Percentiles rank a stretch among this genome's conserved stretches.
Evolutionary conservation across 2,888 invertebrate genomes (phyloP).

Genomic region (Gari tellinella): DNA sequence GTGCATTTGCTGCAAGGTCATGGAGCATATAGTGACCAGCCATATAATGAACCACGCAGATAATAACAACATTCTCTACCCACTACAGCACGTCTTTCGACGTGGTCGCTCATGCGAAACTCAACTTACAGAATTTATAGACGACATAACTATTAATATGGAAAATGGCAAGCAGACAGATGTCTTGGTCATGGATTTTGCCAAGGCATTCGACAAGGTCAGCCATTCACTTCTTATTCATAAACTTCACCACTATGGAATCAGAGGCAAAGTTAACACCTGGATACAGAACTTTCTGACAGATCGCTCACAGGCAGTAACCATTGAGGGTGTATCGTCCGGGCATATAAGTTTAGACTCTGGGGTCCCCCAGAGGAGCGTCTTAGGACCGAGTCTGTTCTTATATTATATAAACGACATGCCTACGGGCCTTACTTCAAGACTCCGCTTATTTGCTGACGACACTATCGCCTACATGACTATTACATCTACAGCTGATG

Average conservation of each 20-base stretch:
- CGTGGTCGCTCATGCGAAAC: conserved; percentile 25
- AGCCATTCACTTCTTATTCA: neutral
- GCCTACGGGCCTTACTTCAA: neutral
- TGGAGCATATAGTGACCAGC: conserved; percentile 6
- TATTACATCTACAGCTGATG: conserved; percentile 19
- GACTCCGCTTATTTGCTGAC: conserved; percentile 2
- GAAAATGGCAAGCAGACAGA: conserved; percentile 16
- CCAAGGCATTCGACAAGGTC: conserved; percentile 8
- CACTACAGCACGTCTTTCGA: conserved; percentile 21
- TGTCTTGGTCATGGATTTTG: conserved; percentile 1
- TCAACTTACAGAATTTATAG: conserved; percentile 25
- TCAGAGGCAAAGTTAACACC: no score
- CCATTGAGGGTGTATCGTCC: conserved; percentile 1
- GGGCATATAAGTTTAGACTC: conserved; percentile 13
- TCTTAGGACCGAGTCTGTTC: no score
- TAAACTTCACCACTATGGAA: conserved; percentile 2
- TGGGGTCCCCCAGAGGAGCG: conserved; percentile 1
- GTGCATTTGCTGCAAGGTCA: conserved; percentile 6
- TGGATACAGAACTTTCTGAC: no score
- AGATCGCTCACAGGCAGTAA: no score
- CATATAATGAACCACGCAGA: conserved; percentile 12
- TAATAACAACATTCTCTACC: conserved; percentile 14
- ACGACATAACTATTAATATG: neutral
- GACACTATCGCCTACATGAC: conserved; percentile 34
- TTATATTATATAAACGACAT: conserved; percentile 32